Percentiles rank a stretch among this genome's conserved stretches.
These are phyloP conservation scores for Eledone cirrhosa DNA, from an alignment of 2,888 invertebrate species.

Conservation along the genomic window DNA sequence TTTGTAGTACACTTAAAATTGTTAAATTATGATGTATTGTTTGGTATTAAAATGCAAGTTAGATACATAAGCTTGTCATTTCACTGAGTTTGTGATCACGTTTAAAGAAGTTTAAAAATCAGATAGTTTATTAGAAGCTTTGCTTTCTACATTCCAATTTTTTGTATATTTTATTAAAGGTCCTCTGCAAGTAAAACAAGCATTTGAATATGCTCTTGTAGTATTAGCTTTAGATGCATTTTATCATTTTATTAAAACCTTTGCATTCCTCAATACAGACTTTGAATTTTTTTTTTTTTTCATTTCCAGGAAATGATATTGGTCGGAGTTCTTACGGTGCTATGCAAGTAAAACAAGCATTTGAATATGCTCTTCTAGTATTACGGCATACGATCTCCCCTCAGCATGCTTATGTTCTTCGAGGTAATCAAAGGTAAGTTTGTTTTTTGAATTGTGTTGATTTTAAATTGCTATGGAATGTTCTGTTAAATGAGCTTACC, in stretches of 20 bases:
- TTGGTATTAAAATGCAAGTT: too few relatives aligned
- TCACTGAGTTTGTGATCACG: too few relatives aligned
- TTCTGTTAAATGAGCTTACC: too few relatives aligned
- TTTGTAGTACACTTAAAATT: too few relatives aligned
- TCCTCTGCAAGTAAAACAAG: slow-evolving; percentile 87
- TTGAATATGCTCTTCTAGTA: slow-evolving; percentile 92
- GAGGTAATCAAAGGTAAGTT: slow-evolving; percentile 47
- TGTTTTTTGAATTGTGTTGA: background rate
- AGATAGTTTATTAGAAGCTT: too few relatives aligned
- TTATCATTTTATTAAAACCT: background rate
- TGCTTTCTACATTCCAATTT: too few relatives aligned
- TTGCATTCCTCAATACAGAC: background rate
- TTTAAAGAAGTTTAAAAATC: too few relatives aligned
- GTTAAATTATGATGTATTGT: too few relatives aligned
- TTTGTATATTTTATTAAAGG: too few relatives aligned
- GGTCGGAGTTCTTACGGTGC: slow-evolving; percentile 96
- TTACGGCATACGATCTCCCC: slow-evolving; percentile 68
- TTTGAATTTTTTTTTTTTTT: slow-evolving; percentile 24
- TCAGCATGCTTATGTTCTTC: slow-evolving; percentile 50
- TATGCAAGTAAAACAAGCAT: slow-evolving; percentile 89
- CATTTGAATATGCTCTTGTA: slow-evolving; percentile 95
- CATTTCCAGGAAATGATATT: slow-evolving; percentile 85
- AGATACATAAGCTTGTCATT: too few relatives aligned
- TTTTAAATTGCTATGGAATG: too few relatives aligned
- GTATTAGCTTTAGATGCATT: too few relatives aligned